Conservation (phyloP, 2,888 invertebrate species). For the Pseudococcus longispinus region DNA sequence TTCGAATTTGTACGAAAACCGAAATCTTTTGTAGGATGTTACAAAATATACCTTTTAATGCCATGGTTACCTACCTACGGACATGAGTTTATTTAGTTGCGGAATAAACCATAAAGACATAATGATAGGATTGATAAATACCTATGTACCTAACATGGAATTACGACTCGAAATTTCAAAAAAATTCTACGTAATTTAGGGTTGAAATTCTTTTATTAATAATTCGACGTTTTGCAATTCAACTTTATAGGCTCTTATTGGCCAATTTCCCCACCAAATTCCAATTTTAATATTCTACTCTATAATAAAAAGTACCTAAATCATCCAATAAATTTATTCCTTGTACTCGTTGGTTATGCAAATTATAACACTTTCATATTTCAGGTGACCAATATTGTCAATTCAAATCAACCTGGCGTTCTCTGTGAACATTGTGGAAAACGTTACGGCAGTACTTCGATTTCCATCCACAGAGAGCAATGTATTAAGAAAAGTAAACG, state of each 20-base stretch:
- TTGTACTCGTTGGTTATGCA: neutral
- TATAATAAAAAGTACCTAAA: no score
- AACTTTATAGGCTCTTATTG: no score
- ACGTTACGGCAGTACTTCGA: slow-evolving; percentile 35
- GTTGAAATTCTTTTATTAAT: neutral
- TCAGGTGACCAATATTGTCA: neutral
- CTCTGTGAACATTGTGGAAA: slow-evolving; percentile 50
- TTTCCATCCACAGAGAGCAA: slow-evolving; percentile 33
- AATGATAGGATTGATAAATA: neutral
- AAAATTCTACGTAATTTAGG: neutral
- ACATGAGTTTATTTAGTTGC: neutral
- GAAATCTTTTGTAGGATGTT: neutral
- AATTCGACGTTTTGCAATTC: no score
- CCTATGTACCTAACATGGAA: neutral
- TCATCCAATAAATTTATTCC: neutral
- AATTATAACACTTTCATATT: neutral
- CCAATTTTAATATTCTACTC: no score
- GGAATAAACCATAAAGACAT: neutral
- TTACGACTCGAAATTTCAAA: no score
- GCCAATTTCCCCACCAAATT: no score
- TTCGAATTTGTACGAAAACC: neutral
- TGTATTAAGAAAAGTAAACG: neutral
- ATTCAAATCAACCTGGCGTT: slow-evolving; percentile 22
- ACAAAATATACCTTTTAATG: neutral
- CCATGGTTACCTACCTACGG: neutral